phyloP scores from a whole-genome alignment of 2,113 vertebrate genomes.

The Plotosus lineatus region DNA sequence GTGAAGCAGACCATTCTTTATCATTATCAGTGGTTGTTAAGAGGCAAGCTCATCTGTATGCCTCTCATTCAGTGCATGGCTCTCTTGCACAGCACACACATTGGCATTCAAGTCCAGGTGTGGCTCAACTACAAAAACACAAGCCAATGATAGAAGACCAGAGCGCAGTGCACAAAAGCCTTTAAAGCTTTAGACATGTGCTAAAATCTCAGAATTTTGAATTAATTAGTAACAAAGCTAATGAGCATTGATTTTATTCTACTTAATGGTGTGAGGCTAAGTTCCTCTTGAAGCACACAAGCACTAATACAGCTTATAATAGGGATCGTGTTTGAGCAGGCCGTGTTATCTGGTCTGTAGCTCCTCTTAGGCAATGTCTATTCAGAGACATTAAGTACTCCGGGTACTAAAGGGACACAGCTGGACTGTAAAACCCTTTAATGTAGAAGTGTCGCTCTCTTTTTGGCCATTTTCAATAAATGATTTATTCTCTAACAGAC shows the following conservation, averaged over 20 bases:
- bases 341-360: conserved; percentile 7
- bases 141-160: conserved; percentile 36
- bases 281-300: neutral
- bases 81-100: conserved; percentile 53
- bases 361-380: conserved; percentile 20
- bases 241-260: conserved; percentile 1
- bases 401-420: conserved; percentile 25
- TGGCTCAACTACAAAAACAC: conserved; percentile 56
- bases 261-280: neutral
- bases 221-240: conserved; percentile 33
- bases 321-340: neutral
- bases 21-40: conserved; percentile 61
- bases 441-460: conserved; percentile 39
- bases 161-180: conserved; percentile 15
- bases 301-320: neutral
- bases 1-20: conserved; percentile 60
- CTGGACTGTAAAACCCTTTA: conserved; percentile 36
- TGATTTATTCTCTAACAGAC: conserved; percentile 55
- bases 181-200: conserved; percentile 16
- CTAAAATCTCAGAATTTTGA: conserved; percentile 12
- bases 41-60: conserved; percentile 57
- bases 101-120: conserved; percentile 56
- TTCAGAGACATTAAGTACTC: conserved; percentile 34
- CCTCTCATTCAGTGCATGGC: conserved; percentile 45
- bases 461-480: conserved; percentile 50